phyloP scores from a whole-genome alignment of 2,888 invertebrate genomes.

The Tachina lurida region DNA sequence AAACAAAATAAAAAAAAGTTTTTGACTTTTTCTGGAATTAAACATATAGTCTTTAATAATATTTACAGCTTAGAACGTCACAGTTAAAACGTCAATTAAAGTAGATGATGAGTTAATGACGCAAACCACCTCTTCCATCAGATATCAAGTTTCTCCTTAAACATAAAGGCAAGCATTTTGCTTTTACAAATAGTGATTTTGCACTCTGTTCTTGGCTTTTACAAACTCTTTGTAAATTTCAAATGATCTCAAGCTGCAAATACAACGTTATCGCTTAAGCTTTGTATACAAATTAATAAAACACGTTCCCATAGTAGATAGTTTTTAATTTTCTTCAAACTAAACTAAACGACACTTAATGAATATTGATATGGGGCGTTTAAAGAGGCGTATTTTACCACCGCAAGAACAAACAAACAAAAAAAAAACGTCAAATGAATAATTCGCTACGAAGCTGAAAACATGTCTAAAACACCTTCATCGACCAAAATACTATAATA shows the following conservation, averaged over 20 bases:
- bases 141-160: slow-evolving; percentile 43
- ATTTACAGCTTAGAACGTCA: background rate
- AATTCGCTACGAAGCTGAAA: slow-evolving; percentile 61
- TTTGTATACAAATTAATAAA: slow-evolving; percentile 62
- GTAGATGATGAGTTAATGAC: slow-evolving; percentile 79
- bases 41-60: no score
- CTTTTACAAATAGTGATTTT: background rate
- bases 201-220: background rate
- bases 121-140: slow-evolving; percentile 57
- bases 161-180: slow-evolving; percentile 33
- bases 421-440: slow-evolving; percentile 48
- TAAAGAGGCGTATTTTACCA: slow-evolving; percentile 76
- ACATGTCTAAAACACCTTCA: slow-evolving; percentile 64
- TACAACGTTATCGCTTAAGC: background rate
- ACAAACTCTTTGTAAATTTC: slow-evolving; percentile 1
- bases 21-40: no score
- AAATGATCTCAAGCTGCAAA: slow-evolving; percentile 69
- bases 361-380: slow-evolving; percentile 82
- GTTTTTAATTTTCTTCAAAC: slow-evolving; percentile 51
- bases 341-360: slow-evolving; percentile 77
- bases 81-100: slow-evolving; percentile 74
- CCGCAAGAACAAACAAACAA: slow-evolving; percentile 50
- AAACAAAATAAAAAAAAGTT: no score
- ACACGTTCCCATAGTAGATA: slow-evolving; percentile 63
- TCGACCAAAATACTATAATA: slow-evolving; percentile 39